These are phyloP conservation scores for Melanchra persicariae DNA, from an alignment of 2,888 invertebrate species.

Conservation along the genomic window DNA sequence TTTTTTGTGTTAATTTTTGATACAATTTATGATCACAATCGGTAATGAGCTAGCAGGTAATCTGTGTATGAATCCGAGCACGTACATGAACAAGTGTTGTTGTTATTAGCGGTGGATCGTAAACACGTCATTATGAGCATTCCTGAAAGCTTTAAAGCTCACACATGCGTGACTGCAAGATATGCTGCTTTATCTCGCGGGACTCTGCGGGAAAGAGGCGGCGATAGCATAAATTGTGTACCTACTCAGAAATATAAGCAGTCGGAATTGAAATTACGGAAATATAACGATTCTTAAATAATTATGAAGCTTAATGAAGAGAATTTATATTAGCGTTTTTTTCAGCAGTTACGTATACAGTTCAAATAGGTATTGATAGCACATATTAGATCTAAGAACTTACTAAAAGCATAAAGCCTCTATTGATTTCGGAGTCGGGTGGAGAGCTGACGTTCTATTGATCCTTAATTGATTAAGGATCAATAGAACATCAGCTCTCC, in stretches of 20 bases:
- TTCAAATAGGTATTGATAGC: no score
- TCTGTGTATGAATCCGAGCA: conserved; percentile 29
- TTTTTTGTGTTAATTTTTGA: conserved; percentile 28
- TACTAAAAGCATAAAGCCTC: not conserved
- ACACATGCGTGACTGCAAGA: conserved; percentile 50
- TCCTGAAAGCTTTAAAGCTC: conserved; percentile 50
- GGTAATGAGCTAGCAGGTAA: conserved; percentile 38
- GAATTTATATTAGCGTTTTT: not conserved
- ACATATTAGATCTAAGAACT: not conserved
- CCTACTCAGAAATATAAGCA: conserved; percentile 8
- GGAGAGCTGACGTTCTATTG: no score
- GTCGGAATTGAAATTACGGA: not conserved
- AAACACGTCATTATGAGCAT: conserved; percentile 56
- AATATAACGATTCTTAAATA: not conserved
- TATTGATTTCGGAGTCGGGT: not conserved
- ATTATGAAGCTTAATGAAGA: not conserved
- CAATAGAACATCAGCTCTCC: not conserved
- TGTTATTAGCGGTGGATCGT: conserved; percentile 49
- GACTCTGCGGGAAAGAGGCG: conserved; percentile 18
- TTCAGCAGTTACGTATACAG: not conserved
- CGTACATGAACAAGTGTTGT: conserved; percentile 22
- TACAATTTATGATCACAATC: conserved; percentile 40
- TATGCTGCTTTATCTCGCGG: conserved; percentile 35
- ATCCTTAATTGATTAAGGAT: no score
- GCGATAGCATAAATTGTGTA: conserved; percentile 12